These are phyloP conservation scores for Paragorgia papillata DNA, from an alignment of 92 coral and sea anemone species.

Conservation along the genomic window DNA sequence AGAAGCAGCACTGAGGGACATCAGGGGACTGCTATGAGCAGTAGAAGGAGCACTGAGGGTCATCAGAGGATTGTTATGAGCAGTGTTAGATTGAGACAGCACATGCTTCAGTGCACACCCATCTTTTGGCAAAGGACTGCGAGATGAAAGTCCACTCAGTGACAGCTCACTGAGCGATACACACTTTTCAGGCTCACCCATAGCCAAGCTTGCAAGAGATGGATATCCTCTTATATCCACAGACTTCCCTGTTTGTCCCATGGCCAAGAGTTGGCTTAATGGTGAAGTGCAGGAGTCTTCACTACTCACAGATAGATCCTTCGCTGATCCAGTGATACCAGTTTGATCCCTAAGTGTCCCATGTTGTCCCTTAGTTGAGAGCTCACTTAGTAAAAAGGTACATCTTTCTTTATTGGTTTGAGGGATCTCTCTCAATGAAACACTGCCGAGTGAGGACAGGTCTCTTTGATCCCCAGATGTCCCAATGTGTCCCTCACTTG, in stretches of 20 bases:
- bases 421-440: not conserved
- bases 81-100: too few relatives aligned
- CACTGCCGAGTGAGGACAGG: not conserved
- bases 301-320: not conserved
- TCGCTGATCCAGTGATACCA: not conserved
- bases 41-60: too few relatives aligned
- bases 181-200: not conserved
- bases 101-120: too few relatives aligned
- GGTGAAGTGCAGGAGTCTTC: not conserved
- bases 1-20: not conserved
- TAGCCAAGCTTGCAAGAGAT: not conserved
- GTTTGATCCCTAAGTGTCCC: not conserved
- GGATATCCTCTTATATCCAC: not conserved
- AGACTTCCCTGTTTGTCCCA: not conserved
- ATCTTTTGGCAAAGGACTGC: too few relatives aligned
- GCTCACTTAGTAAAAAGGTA: not conserved
- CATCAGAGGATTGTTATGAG: too few relatives aligned
- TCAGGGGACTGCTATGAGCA: too few relatives aligned
- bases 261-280: not conserved
- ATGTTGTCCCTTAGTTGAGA: not conserved
- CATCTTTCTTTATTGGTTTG: not conserved
- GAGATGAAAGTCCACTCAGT: too few relatives aligned
- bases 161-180: too few relatives aligned
- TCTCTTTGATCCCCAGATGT: not conserved
- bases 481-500: not conserved